These are phyloP conservation scores for Clarias gariepinus DNA, from an alignment of 2,113 vertebrate genomes.

Conservation along the genomic window DNA sequence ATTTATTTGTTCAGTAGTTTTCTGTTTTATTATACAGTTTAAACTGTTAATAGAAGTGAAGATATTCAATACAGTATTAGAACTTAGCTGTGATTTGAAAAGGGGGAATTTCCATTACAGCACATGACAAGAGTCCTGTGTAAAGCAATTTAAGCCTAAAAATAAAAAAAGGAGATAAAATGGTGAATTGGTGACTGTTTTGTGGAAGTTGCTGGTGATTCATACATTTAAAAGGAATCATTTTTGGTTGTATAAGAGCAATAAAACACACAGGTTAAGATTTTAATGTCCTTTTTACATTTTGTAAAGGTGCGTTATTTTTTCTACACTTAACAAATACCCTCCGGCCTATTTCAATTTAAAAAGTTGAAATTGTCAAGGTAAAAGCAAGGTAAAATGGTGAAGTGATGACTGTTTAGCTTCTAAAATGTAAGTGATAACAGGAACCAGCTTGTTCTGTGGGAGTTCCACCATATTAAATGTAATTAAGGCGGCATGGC, in stretches of 20 bases:
- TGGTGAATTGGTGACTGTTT: neutral
- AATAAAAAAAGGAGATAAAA: neutral
- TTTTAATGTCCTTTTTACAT: neutral
- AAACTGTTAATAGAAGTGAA: too few relatives aligned
- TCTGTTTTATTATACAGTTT: too few relatives aligned
- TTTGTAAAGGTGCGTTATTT: neutral
- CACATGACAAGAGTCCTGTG: neutral
- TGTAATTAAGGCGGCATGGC: too few relatives aligned
- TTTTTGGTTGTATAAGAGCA: neutral
- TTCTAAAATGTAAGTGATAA: too few relatives aligned
- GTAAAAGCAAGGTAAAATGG: too few relatives aligned
- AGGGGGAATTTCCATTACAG: neutral
- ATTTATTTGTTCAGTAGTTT: too few relatives aligned
- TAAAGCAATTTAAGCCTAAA: neutral
- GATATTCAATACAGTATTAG: too few relatives aligned
- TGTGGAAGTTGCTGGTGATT: neutral
- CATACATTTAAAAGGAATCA: too few relatives aligned
- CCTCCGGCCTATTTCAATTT: neutral
- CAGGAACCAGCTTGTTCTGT: too few relatives aligned
- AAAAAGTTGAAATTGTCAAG: too few relatives aligned
- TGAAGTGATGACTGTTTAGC: too few relatives aligned
- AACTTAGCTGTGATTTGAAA: neutral
- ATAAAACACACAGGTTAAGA: neutral
- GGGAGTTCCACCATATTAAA: too few relatives aligned
- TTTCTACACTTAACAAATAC: neutral